phyloP scores from a whole-genome alignment of 2,888 invertebrate species.

The Trypoxylon attenuatum region DNA sequence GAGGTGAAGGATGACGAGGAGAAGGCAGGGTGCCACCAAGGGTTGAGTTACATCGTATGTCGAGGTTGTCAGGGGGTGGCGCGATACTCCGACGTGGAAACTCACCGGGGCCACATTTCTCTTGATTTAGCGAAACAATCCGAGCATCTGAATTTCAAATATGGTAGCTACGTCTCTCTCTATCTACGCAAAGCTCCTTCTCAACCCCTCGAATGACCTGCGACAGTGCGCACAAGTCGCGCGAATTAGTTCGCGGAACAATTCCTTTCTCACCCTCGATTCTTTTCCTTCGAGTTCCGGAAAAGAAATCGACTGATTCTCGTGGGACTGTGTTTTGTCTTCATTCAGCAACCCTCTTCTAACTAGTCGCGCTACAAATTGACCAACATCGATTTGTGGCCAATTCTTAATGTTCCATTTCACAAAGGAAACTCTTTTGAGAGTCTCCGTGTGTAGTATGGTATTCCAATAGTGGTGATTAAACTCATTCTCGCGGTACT shows the following conservation, averaged over 20 bases:
- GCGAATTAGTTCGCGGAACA: conserved; percentile 56
- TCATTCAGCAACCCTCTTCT: not conserved
- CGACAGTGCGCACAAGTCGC: conserved; percentile 36
- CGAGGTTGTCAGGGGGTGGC: conserved; percentile 22
- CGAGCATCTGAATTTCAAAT: conserved; percentile 70
- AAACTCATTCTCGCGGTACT: too few relatives aligned
- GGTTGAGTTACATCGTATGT: conserved; percentile 27
- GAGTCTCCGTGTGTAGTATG: too few relatives aligned
- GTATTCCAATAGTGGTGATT: too few relatives aligned
- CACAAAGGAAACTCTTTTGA: too few relatives aligned
- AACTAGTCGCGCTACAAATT: not conserved
- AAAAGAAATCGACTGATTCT: conserved; percentile 27
- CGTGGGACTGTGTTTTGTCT: not conserved
- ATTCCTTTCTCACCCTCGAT: conserved; percentile 23
- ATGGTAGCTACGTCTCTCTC: conserved; percentile 35
- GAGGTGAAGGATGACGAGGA: not conserved
- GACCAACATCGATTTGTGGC: too few relatives aligned
- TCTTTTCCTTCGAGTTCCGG: not conserved
- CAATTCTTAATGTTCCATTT: too few relatives aligned
- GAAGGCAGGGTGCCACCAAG: too few relatives aligned
- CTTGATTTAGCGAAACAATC: conserved; percentile 72
- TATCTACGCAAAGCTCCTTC: conserved; percentile 20
- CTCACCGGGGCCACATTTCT: conserved; percentile 69
- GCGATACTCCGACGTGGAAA: conserved; percentile 54
- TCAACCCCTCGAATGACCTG: conserved; percentile 40